Evolutionary conservation across 2,888 invertebrate genomes (phyloP).

Genomic region (Pterostichus madidus): DNA sequence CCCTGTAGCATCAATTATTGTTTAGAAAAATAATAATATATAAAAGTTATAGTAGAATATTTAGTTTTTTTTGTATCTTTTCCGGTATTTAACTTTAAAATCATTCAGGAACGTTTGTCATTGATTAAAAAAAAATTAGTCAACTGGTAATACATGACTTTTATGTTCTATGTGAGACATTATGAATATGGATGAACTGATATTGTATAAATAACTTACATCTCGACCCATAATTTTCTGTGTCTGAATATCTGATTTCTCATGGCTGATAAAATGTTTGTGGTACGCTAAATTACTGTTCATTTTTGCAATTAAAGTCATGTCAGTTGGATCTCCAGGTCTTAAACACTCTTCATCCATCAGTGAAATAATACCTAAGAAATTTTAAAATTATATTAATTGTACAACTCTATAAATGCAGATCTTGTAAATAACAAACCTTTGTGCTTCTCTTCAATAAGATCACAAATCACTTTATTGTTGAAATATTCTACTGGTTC

Average conservation of each 20-base stretch:
- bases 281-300: constrained; percentile 86
- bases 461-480: constrained; percentile 95
- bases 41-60: too few relatives aligned
- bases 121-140: too few relatives aligned
- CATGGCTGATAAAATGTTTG: constrained; percentile 90
- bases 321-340: constrained; percentile 92
- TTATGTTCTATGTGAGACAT: too few relatives aligned
- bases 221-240: constrained; percentile 92
- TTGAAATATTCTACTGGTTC: constrained; percentile 93
- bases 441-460: constrained; percentile 93
- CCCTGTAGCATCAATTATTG: too few relatives aligned
- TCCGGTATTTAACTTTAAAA: too few relatives aligned
- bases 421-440: constrained; percentile 77
- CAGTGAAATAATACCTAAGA: constrained; percentile 87
- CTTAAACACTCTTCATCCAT: constrained; percentile 95
- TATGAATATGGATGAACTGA: too few relatives aligned
- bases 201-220: constrained; percentile 77
- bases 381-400: not conserved
- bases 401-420: constrained; percentile 14
- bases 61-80: too few relatives aligned
- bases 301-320: constrained; percentile 90
- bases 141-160: too few relatives aligned
- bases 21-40: too few relatives aligned
- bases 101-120: too few relatives aligned
- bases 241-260: constrained; percentile 87